phyloP scores from a whole-genome alignment of 2,888 invertebrate species.

The Melanargia galathea region DNA sequence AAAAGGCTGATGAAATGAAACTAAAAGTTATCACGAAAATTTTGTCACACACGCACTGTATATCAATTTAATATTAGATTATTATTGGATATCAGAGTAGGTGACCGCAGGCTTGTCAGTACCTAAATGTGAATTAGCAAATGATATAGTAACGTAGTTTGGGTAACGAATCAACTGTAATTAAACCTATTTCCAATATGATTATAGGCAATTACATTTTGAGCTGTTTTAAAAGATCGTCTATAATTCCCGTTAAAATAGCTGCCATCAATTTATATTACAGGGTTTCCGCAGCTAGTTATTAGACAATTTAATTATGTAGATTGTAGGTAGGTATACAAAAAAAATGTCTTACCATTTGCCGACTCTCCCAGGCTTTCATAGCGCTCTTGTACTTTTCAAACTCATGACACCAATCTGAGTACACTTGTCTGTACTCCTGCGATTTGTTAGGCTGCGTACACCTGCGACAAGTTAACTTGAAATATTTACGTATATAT shows the following conservation, averaged over 20 bases:
- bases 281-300: not conserved
- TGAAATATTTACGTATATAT: not conserved
- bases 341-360: conserved; percentile 73
- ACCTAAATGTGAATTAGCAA: conserved; percentile 14
- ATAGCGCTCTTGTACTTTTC: conserved; percentile 86
- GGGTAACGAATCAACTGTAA: conserved; percentile 2
- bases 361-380: conserved; percentile 84
- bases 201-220: conserved; percentile 8
- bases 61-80: not conserved
- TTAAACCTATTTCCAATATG: conserved; percentile 11
- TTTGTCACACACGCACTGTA: not conserved
- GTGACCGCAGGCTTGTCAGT: not conserved
- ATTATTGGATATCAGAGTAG: not conserved
- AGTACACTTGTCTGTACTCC: conserved; percentile 84
- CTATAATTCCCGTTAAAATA: conserved; percentile 1
- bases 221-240: not conserved
- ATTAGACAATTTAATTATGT: not conserved
- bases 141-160: conserved; percentile 3
- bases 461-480: conserved; percentile 63
- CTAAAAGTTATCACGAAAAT: not conserved
- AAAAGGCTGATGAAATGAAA: too few species aligned
- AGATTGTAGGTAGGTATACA: not conserved
- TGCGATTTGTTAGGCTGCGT: conserved; percentile 81
- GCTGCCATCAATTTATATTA: conserved; percentile 4
- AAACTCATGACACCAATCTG: conserved; percentile 88